A percentile compares a stretch with the other conserved stretches of the same genome.
Evolutionary conservation across 1,140 invertebrate genomes (phyloP).

Genomic region (Cyclina sinensis): DNA sequence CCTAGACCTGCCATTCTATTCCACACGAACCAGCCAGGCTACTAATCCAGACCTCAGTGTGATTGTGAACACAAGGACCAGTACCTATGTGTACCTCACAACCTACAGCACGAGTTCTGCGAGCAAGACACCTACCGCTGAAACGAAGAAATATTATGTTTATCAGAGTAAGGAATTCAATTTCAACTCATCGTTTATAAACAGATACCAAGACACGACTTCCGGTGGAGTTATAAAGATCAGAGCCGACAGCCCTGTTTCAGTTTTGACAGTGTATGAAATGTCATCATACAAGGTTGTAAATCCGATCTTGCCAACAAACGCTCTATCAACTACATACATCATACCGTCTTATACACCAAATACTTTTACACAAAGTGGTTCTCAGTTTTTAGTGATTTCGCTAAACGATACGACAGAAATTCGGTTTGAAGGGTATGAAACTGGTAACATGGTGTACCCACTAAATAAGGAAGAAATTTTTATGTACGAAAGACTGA

Average conservation of each 20-base stretch:
- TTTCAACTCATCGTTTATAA: not conserved
- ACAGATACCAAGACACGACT: not conserved
- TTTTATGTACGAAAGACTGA: not conserved
- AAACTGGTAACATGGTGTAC: not conserved
- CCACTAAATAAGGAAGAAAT: not conserved
- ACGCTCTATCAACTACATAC: not conserved
- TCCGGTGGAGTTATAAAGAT: not conserved
- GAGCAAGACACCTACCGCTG: not conserved
- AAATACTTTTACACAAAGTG: not conserved
- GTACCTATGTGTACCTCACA: not conserved
- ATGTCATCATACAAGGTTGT: not conserved
- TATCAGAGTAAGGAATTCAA: not conserved
- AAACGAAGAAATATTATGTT: not conserved
- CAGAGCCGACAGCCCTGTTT: not conserved
- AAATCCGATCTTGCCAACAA: not conserved
- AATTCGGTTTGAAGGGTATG: slow-evolving; percentile 4
- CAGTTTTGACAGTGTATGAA: not conserved
- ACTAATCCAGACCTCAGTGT: not conserved
- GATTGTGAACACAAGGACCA: not conserved
- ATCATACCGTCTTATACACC: not conserved
- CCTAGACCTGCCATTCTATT: not conserved
- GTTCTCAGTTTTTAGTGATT: not conserved
- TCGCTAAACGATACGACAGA: not conserved
- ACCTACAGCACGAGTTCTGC: not conserved
- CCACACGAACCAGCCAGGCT: not conserved